Evolutionary conservation across 2,888 invertebrate genomes (phyloP), one percentile per base, ranked within the genome.

Genomic region (Lochmaea capreae): DNA sequence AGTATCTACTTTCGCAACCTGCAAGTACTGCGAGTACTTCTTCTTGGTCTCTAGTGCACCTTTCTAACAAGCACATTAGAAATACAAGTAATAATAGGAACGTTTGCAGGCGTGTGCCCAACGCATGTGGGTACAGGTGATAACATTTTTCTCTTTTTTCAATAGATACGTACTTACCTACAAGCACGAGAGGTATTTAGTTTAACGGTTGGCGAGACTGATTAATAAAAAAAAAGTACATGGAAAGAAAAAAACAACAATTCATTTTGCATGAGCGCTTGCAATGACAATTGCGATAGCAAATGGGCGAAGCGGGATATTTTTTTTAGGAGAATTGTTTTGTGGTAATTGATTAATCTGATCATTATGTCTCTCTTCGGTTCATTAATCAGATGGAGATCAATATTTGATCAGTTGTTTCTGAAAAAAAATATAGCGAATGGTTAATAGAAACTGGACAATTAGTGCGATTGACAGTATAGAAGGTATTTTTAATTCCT

Each of bases 111-210:
- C 84, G 83, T 84, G 83, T 84, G 84, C 83, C 83, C 80, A 80
- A 76, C 74, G 75, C 78, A 83, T 84, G 84, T 73, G 84, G 84
- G 84, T 84, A 84, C 84, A 84, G 84, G 84, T 84, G 84, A 83
- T 83, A 83, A 79, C 72, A 79, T 79, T 83, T 83, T 83, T 83
- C 81, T 65, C 43, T 43, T 58, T 67, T 67, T 72, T 67, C 63
- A 65, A 43, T 43, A 43, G 59, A 62, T 58, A 59, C 49, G 12
- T 58, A 58, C 11, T 4, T 59, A 62, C 59, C 54, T 68, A 72
- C 59, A 59, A 72, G 73, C 69, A 73, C 78, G 78, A 76, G 76
- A 76, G 77, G 78, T 75, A 75, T 74, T 76, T 67, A 71, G 71
- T 77, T 78, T 76, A 81, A 79, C 79, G 79, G 79, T 79, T 75